Base-by-base conservation (phyloP, 1,140 invertebrate genomes). In the Melitaea cinxia region DNA sequence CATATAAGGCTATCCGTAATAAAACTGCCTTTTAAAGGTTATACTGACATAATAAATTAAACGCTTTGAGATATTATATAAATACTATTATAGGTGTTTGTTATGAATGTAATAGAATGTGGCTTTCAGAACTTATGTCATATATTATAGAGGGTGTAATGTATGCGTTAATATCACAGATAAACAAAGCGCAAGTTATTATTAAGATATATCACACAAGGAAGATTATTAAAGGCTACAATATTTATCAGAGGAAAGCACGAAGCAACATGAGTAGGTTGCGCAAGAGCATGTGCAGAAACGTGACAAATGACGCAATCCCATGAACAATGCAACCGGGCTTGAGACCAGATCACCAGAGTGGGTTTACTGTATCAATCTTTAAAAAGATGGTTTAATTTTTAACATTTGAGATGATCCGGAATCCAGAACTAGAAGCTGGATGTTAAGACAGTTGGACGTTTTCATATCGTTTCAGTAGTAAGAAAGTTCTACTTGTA, bases 221-320 rank as follows among this genome's bases (percentile, higher is more conserved):
- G 49, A 62, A 70, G 68, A 72, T 74, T 75, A 81, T 72, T 74
- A 72, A 77, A 76, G 68, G 67, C 61, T 68, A 67, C 66, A 71
- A 63, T 52, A 70, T 77, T 75, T 74, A 68, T 76, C 70, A 76
- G 61, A 61, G 75, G 37, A 73, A 68, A 74, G 68, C 54, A 77
- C 60, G 68, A 72, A 70, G 75, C 61, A 69, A 80, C 73, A 75
- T 67, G 75, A 80, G 73, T 76, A 65, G 64, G 67, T 82, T 79
- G 71, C 73, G 75, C 78, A 81, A 81, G 61, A 42, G 66, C 68
- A 73, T 72, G 66, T 62, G 72, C 67, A 72, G 65, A 73, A 72
- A 75, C 66, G 77, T 84, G 82, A 87, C 82, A 87, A 85, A 86
- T 86, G 78, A 83, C 73, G 83, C 78, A 84, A 86, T 86, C 68